These are phyloP conservation scores for Podabrus alpinus DNA, from an alignment of 2,888 invertebrate species.

Conservation along the genomic window DNA sequence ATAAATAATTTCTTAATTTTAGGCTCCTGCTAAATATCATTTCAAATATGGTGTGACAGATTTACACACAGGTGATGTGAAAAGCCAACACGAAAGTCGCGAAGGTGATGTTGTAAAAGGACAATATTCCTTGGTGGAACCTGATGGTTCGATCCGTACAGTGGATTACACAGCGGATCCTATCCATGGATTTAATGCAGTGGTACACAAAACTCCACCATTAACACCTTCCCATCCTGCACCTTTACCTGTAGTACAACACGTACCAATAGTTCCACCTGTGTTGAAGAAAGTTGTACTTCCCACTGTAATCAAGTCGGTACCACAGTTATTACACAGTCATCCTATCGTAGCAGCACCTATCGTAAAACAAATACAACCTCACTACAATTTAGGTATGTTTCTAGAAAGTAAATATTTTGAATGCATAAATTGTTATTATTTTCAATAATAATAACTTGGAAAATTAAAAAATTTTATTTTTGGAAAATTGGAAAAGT, in stretches of 20 bases:
- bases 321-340: constrained; percentile 39
- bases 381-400: constrained; percentile 37
- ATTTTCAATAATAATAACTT: no score
- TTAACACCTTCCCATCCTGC: constrained; percentile 54
- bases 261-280: constrained; percentile 39
- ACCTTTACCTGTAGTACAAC: constrained; percentile 16
- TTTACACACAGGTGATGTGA: constrained; percentile 65
- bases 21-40: constrained; percentile 55
- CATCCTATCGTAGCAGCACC: constrained; percentile 54
- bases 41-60: constrained; percentile 67
- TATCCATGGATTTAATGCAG: constrained; percentile 63
- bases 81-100: constrained; percentile 64
- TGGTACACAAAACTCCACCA: constrained; percentile 61
- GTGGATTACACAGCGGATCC: constrained; percentile 63
- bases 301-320: constrained; percentile 40
- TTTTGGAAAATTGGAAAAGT: no score
- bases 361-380: constrained; percentile 36
- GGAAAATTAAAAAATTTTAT: no score
- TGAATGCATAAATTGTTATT: no score
- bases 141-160: constrained; percentile 56
- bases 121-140: constrained; percentile 53
- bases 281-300: constrained; percentile 44
- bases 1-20: neutral
- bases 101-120: constrained; percentile 66
- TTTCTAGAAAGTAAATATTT: neutral